Conservation (phyloP, 2,797 vertebrate species). For the Tiaroga cobitis region DNA sequence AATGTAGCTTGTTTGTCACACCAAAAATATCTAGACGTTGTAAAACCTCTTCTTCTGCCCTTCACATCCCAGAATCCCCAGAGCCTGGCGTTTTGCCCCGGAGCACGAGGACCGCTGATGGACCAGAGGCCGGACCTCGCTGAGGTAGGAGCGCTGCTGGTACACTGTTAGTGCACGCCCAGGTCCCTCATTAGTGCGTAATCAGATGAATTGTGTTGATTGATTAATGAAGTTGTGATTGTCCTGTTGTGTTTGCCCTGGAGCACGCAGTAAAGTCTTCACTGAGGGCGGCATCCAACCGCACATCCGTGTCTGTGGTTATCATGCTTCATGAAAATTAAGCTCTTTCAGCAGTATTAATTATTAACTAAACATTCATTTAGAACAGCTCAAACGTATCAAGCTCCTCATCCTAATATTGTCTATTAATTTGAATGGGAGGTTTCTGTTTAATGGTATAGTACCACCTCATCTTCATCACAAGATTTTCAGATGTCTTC, state of each 20-base stretch:
- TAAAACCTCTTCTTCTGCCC: neutral
- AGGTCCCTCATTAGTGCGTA: slow-evolving; percentile 75
- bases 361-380: neutral
- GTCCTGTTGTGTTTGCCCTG: slow-evolving; percentile 61
- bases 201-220: slow-evolving; percentile 79
- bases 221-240: slow-evolving; percentile 79
- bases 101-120: slow-evolving; percentile 63
- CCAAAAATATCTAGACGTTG: neutral
- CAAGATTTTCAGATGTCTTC: neutral
- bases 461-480: neutral
- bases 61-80: slow-evolving; percentile 72
- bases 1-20: neutral
- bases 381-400: neutral
- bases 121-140: neutral
- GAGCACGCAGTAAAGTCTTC: slow-evolving; percentile 30
- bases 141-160: neutral
- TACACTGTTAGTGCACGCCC: slow-evolving; percentile 61
- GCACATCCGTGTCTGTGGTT: neutral
- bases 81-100: slow-evolving; percentile 76
- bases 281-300: neutral
- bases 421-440: neutral
- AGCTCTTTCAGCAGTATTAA: neutral
- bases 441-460: neutral
- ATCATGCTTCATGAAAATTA: no score
- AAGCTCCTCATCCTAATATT: neutral